Evolutionary conservation across 2,113 vertebrate genomes (phyloP).

Genomic region (Vidua chalybeata): DNA sequence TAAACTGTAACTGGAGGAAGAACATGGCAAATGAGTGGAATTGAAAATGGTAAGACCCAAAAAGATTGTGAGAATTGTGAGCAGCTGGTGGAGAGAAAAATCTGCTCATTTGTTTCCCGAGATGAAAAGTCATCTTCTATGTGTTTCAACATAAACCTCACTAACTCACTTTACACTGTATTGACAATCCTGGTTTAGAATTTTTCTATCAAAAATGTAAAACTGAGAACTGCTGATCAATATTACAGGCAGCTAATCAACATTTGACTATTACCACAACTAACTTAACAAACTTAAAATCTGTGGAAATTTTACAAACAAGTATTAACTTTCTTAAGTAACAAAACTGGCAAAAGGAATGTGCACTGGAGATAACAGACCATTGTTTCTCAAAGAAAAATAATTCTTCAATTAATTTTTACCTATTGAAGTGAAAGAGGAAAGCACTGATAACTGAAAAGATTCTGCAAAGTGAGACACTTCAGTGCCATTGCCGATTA

Average conservation of each 20-base stretch:
- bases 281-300: not conserved
- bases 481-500: not conserved
- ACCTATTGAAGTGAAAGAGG: not conserved
- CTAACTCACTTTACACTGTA: not conserved
- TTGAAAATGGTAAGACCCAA: not conserved
- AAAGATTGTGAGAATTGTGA: not conserved
- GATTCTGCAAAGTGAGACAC: not conserved
- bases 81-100: not conserved
- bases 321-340: not conserved
- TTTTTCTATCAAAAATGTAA: not conserved
- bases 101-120: not conserved
- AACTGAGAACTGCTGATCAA: not conserved
- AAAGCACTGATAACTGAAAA: not conserved
- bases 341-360: not conserved
- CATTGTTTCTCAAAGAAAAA: not conserved
- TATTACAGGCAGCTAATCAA: not conserved
- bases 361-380: not conserved
- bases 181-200: not conserved
- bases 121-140: not conserved
- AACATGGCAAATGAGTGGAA: not conserved
- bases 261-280: not conserved
- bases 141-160: not conserved
- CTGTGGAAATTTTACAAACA: not conserved
- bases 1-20: not conserved
- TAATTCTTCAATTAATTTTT: not conserved